Evolutionary conservation across 1,140 invertebrate species (phyloP), one percentile per base, ranked within the genome.

Genomic region (Danaus plexippus): DNA sequence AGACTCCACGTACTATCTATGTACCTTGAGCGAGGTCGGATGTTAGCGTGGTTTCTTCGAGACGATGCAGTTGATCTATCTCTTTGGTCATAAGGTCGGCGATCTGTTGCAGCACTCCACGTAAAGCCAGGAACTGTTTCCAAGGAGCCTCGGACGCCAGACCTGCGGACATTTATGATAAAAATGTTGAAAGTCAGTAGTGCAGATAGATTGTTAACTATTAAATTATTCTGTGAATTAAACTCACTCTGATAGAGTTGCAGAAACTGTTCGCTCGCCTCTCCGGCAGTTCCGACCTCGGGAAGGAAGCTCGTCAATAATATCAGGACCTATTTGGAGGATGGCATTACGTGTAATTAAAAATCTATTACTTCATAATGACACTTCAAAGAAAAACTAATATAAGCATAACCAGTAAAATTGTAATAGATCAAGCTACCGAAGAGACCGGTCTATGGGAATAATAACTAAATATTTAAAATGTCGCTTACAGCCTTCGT

Each of bases 261-360:
- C 10, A 97, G 88, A 74, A 97, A 99, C 77, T 99, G 96, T n/a
- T 94, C 92, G 57, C 96, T 95, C 67, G 93, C 94, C 81, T 98
- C 96, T 2, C 97, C 97, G 10, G 95, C 94, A 0, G 87, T 86
- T 9, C 94, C 92, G 9, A 98, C 87, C 76, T 97, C 93, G 54
- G 94, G 92, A 41, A 99, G 85, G 80, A 96, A 99, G 50, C 92
- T 92, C 0, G 96, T 98, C 11, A 98, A 80, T 67, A 98, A 87
- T 51, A 97, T 93, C 3, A 98, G 83, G 32, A 98, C 91, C 88
- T 93, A 79, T 49, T 59, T 40, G 47, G 32, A 50, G 6, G 11
- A 52, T 57, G 51, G 47, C 11, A 47, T 10, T 47, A 11, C 22
- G 0, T 59, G 15, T 42, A 5, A 43, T 2, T 15, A 1, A 32